Evolutionary conservation across 2,888 invertebrate species (phyloP), one percentile per base, ranked within the genome.

Genomic region (Tachina fera): DNA sequence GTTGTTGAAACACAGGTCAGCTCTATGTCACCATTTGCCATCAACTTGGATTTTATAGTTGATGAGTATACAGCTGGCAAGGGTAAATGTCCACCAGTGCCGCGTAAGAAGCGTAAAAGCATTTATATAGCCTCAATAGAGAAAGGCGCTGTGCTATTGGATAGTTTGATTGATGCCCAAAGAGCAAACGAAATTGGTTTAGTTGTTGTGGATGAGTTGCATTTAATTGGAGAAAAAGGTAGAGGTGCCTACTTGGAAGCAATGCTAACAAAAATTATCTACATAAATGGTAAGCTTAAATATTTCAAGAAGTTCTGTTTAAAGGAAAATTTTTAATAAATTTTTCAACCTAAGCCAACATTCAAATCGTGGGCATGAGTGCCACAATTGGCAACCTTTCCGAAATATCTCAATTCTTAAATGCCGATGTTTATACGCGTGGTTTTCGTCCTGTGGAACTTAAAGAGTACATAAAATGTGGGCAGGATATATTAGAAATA

Each of bases 51-150:
- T 85, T 99, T 99, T 91, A 93, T 97, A 86, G 95, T 99, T 0
- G 99, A 99, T 92, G 99, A 99, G 92, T 99, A 99, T 94, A 98
- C 99, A 0, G 97, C 96, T 0, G 96, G 96, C 63, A 98, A 97
- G 92, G 99, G 99, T 0, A 96, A 96, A 90, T 96, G 97, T 58
- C 98, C 98, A 0, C 96, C 96, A 0, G 95, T 95, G 89, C 95
- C 96, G 82, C 93, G 96, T 13, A 94, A 96, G 39, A 94, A 94
- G 79, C 96, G 96, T 90, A 95, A 95, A 88, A 96, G 96, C 49
- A 94, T 99, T 61, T 99, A 96, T 90, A 95, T 99, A 60, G 97
- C 97, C 2, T 99, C 99, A 0, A 98, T 99, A 86, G 99, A 99
- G 93, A 99, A 99, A 92, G 98, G 97, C 5, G 94, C 97, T 68